Evolutionary conservation across 1,140 invertebrate genomes (phyloP).

Genomic region (Luehdorfia chinensis): DNA sequence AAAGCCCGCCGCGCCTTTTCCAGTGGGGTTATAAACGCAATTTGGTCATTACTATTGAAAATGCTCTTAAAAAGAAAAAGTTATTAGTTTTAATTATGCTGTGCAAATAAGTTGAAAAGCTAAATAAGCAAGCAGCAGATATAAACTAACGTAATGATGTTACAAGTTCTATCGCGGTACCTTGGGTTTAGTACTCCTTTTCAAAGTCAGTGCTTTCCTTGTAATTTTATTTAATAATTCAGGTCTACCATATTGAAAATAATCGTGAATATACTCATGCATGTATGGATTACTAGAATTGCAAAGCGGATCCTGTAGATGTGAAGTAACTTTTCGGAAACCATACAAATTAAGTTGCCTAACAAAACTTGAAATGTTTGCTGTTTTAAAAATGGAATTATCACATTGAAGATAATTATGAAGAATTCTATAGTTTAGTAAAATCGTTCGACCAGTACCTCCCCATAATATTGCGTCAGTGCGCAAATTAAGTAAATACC

Average conservation of each 20-base stretch:
- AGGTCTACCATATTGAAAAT: slow-evolving; percentile 73
- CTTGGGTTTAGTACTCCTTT: slow-evolving; percentile 57
- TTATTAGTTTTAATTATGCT: not conserved
- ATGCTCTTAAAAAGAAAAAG: slow-evolving; percentile 33
- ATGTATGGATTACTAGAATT: slow-evolving; percentile 77
- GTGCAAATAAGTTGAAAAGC: too few species aligned
- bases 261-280: slow-evolving; percentile 79
- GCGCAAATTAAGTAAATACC: slow-evolving; percentile 78
- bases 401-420: slow-evolving; percentile 75
- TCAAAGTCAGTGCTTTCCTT: slow-evolving; percentile 72
- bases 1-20: slow-evolving; percentile 62
- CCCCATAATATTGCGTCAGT: slow-evolving; percentile 79
- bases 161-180: slow-evolving; percentile 21
- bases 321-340: slow-evolving; percentile 80
- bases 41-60: slow-evolving; percentile 38
- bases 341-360: slow-evolving; percentile 80
- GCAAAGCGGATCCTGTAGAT: slow-evolving; percentile 77
- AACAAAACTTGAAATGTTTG: slow-evolving; percentile 80
- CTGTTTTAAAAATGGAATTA: slow-evolving; percentile 79
- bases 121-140: too few species aligned
- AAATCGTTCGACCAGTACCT: slow-evolving; percentile 72
- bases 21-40: slow-evolving; percentile 46
- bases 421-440: slow-evolving; percentile 78
- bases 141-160: not conserved
- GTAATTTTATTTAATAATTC: slow-evolving; percentile 78